These are phyloP conservation scores for Schlechtendalia chinensis DNA, from an alignment of 1,140 invertebrate genomes.

Conservation along the genomic window DNA sequence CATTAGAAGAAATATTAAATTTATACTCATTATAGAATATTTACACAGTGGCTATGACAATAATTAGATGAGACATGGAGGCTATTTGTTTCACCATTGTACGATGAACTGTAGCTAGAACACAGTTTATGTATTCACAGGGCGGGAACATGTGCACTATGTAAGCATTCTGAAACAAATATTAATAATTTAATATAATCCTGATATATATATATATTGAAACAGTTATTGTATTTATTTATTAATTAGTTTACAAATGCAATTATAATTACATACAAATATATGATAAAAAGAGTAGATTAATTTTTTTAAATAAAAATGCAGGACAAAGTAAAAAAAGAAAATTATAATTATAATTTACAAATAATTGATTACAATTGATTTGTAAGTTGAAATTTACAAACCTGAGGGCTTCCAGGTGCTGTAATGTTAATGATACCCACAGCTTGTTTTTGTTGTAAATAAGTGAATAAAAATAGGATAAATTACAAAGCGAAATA, in stretches of 20 bases:
- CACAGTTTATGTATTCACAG: constrained; percentile 94
- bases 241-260: no score
- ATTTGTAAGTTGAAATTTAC: neutral
- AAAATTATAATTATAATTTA: no score
- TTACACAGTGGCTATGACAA: constrained; percentile 82
- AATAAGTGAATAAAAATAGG: no score
- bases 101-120: constrained; percentile 83
- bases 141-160: constrained; percentile 98
- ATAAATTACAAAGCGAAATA: no score
- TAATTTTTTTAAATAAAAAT: no score
- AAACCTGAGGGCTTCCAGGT: constrained; percentile 77
- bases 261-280: no score
- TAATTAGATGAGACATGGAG: constrained; percentile 88
- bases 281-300: no score
- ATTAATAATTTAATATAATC: neutral
- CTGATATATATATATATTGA: neutral
- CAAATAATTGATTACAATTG: no score
- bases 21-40: constrained; percentile 48
- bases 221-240: no score
- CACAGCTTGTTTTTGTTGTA: constrained; percentile 93
- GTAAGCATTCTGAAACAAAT: constrained; percentile 74
- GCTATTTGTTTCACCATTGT: constrained; percentile 85
- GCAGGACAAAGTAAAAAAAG: no score
- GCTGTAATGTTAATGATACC: constrained; percentile 94
- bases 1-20: constrained; percentile 42